Conservation (phyloP, 2,113 vertebrate genomes). For the Erythrocercus mccallii region DNA sequence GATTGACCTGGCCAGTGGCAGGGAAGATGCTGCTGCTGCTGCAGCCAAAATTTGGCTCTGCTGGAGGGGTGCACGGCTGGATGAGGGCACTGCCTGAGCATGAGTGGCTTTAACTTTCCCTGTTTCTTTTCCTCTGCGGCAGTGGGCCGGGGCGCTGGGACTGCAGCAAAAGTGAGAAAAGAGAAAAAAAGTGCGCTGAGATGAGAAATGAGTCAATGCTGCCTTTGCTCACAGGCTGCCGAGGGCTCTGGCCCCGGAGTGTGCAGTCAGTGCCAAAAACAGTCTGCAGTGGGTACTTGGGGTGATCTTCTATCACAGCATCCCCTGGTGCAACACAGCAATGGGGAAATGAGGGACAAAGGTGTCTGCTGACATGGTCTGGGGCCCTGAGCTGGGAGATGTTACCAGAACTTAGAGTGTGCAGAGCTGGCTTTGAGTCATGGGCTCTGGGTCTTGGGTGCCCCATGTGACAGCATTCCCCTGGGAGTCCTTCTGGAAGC, state of each 20-base stretch:
- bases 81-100: neutral
- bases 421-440: neutral
- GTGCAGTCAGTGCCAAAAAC: neutral
- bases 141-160: neutral
- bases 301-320: neutral
- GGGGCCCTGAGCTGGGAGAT: neutral
- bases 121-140: slow-evolving; percentile 40
- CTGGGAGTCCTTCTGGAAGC: neutral
- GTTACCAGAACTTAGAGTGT: neutral
- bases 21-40: neutral
- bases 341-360: accelerated
- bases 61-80: neutral
- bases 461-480: neutral
- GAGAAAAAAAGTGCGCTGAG: neutral
- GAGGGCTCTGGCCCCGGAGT: accelerated
- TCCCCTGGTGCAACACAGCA: neutral
- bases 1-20: neutral
- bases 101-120: slow-evolving; percentile 65
- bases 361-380: accelerated
- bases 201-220: slow-evolving; percentile 41
- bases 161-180: slow-evolving; percentile 67
- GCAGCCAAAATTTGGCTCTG: neutral
- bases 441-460: accelerated
- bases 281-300: neutral
- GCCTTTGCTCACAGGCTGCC: neutral